These are phyloP conservation scores for Furcula furcula DNA, from an alignment of 2,888 invertebrate genomes.

Conservation along the genomic window DNA sequence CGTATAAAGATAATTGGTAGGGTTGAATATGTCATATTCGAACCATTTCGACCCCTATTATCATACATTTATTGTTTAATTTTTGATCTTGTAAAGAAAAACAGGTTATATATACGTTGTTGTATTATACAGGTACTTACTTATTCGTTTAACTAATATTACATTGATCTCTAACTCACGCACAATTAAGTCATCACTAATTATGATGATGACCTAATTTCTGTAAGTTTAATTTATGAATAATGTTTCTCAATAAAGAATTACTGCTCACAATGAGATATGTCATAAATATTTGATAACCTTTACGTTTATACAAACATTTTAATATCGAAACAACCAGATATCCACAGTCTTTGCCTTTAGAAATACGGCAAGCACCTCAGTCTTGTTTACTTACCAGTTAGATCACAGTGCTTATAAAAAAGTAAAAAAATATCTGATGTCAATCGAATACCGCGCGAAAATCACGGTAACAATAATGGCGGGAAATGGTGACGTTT, in stretches of 20 bases:
- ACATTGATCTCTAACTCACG: too few species aligned
- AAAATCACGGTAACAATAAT: slow-evolving; percentile 56
- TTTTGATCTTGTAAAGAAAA: too few species aligned
- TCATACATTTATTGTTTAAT: too few species aligned
- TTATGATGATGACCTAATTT: slow-evolving; percentile 40
- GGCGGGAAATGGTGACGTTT: slow-evolving; percentile 53
- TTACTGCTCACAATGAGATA: slow-evolving; percentile 18
- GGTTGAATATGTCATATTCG: too few species aligned
- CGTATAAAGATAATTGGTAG: too few species aligned
- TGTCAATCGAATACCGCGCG: slow-evolving; percentile 56
- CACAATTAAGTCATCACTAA: slow-evolving; percentile 22
- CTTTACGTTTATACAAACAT: slow-evolving; percentile 37
- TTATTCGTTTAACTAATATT: too few species aligned
- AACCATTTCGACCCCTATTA: too few species aligned
- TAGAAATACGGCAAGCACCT: slow-evolving; percentile 38
- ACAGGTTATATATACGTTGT: too few species aligned
- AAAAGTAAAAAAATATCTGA: slow-evolving; percentile 27
- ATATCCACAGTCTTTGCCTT: slow-evolving; percentile 28
- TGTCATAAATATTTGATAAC: slow-evolving; percentile 44
- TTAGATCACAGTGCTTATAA: slow-evolving; percentile 5
- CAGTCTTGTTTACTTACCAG: too few species aligned
- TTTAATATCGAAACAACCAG: slow-evolving; percentile 15
- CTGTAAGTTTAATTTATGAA: neutral
- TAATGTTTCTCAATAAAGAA: slow-evolving; percentile 1
- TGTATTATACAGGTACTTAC: too few species aligned